phyloP scores from a whole-genome alignment of 1,140 invertebrate species.

The Trichonephila clavipes region DNA sequence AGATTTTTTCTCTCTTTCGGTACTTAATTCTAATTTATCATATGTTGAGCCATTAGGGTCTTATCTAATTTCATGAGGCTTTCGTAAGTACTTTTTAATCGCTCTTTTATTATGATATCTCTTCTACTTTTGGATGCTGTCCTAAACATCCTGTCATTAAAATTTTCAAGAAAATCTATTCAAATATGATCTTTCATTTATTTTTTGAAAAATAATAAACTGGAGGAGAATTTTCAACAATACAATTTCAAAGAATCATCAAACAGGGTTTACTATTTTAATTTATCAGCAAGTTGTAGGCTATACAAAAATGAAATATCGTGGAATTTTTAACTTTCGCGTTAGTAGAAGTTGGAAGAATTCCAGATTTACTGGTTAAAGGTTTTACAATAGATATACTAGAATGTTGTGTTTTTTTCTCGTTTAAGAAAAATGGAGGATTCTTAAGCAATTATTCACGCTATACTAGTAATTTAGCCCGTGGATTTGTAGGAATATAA shows the following conservation, averaged over 20 bases:
- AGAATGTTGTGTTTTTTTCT: not conserved
- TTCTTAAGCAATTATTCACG: not conserved
- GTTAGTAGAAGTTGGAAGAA: not conserved
- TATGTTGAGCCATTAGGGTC: too few species aligned
- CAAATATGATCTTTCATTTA: not conserved
- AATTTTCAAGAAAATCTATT: not conserved
- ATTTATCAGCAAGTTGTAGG: not conserved
- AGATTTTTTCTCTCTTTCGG: too few species aligned
- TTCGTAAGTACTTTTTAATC: not conserved
- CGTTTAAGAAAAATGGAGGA: not conserved
- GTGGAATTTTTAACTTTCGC: not conserved
- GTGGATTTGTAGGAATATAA: too few species aligned
- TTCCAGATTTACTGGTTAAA: not conserved
- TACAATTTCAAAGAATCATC: not conserved
- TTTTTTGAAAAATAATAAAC: not conserved
- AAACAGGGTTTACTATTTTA: not conserved
- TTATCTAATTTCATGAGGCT: not conserved
- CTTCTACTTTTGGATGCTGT: not conserved
- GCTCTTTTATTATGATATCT: not conserved
- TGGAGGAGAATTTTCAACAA: not conserved
- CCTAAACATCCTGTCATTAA: not conserved
- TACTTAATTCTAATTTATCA: too few species aligned
- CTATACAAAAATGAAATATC: not conserved
- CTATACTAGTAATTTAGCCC: not conserved
- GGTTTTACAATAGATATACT: not conserved